A percentile compares a stretch with the other conserved stretches of the same genome.
Evolutionary conservation across 37 sponge, comb jelly and placozoan genomes (phyloP).

Genomic region (Chondrilla cf. caribensis): DNA sequence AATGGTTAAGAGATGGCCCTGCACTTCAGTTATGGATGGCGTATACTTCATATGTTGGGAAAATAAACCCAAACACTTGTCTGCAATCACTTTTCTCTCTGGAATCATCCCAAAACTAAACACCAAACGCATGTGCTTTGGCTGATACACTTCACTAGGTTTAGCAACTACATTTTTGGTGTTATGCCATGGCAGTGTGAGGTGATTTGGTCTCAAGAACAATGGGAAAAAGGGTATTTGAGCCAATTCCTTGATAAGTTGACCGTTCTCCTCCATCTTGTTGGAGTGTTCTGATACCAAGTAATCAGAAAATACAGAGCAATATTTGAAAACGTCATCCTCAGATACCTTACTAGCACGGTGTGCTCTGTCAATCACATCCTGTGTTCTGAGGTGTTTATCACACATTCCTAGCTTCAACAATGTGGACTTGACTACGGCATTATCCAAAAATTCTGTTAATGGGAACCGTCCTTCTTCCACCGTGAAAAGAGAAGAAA

Average conservation of each 20-base stretch:
- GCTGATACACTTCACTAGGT: slow-evolving; percentile 31
- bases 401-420: slow-evolving; percentile 40
- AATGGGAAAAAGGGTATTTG: slow-evolving; percentile 33
- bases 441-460: neutral
- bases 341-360: neutral
- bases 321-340: neutral
- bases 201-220: neutral
- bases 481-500: slow-evolving; percentile 11
- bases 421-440: neutral
- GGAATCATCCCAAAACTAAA: slow-evolving; percentile 31
- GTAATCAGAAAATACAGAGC: neutral
- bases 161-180: neutral
- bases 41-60: neutral
- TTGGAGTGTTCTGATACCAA: neutral
- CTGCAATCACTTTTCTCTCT: neutral
- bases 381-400: slow-evolving; percentile 4
- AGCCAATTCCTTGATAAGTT: neutral
- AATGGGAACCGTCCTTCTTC: slow-evolving; percentile 53
- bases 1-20: slow-evolving; percentile 8
- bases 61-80: neutral
- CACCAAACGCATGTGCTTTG: neutral
- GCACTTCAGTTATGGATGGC: slow-evolving; percentile 20
- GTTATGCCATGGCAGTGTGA: slow-evolving; percentile 34
- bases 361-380: slow-evolving; percentile 40
- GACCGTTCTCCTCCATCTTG: neutral